phyloP scores from a whole-genome alignment of 1,140 invertebrate species.

The Drosophila melanica region DNA sequence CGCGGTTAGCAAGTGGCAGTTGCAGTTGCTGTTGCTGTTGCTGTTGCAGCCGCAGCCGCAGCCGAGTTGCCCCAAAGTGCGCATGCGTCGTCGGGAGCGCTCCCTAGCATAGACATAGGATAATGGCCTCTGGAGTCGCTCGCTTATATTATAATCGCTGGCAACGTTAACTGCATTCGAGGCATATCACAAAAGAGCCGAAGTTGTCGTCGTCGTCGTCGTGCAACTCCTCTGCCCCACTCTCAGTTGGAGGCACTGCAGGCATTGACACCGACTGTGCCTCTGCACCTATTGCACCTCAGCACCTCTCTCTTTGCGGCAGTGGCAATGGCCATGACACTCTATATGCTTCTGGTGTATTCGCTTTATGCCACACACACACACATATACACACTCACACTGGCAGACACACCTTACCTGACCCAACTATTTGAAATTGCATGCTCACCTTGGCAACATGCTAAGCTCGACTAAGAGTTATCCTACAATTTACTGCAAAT shows the following conservation, averaged over 20 bases:
- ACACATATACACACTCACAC: not conserved
- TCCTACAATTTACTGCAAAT: too few relatives aligned
- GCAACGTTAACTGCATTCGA: slow-evolving; percentile 32
- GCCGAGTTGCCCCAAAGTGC: not conserved
- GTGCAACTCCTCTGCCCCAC: slow-evolving; percentile 36
- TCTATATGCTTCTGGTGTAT: slow-evolving; percentile 51
- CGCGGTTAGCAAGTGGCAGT: not conserved
- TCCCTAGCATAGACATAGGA: slow-evolving; percentile 39
- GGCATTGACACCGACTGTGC: slow-evolving; percentile 67
- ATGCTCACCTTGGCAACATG: slow-evolving; percentile 2
- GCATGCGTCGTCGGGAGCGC: slow-evolving; percentile 26
- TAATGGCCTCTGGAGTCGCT: slow-evolving; percentile 69
- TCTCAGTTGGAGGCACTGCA: slow-evolving; percentile 56
- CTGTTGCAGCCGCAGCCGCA: slow-evolving; percentile 15
- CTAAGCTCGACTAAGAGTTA: not conserved
- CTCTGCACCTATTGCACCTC: slow-evolving; percentile 35
- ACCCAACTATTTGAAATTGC: slow-evolving; percentile 16
- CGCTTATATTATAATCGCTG: slow-evolving; percentile 67
- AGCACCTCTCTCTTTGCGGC: not conserved
- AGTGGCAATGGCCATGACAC: slow-evolving; percentile 59
- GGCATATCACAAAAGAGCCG: slow-evolving; percentile 44
- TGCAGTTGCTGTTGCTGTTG: too few relatives aligned
- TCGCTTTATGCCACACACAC: slow-evolving; percentile 38
- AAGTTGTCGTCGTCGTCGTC: slow-evolving; percentile 7
- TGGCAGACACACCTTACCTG: slow-evolving; percentile 1